These are phyloP conservation scores for Forbesichthys agassizii DNA, from an alignment of 2,113 vertebrate species.

Conservation along the genomic window DNA sequence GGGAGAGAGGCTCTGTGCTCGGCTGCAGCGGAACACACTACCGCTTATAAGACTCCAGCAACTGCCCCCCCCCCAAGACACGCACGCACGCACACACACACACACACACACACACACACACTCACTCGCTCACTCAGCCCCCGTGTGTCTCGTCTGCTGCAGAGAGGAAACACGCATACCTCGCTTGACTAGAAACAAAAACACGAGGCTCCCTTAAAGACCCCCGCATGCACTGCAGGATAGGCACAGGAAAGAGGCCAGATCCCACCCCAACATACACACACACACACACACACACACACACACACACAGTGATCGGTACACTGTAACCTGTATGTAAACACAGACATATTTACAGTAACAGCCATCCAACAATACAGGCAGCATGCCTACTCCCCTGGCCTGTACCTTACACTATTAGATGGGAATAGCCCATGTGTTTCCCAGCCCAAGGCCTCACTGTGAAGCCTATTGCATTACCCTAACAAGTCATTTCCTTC, in stretches of 20 bases:
- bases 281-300: no score
- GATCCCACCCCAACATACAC: conserved; percentile 25
- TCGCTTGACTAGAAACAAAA: conserved; percentile 61
- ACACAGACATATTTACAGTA: no score
- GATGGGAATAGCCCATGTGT: no score
- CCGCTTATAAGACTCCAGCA: conserved; percentile 30
- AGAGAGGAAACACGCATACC: conserved; percentile 54
- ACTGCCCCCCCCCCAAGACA: neutral
- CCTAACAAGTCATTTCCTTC: no score
- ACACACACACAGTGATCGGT: no score
- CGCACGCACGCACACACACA: conserved; percentile 48
- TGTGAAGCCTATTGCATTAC: no score
- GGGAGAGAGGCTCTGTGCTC: conserved; percentile 46
- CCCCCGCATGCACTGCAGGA: conserved; percentile 8
- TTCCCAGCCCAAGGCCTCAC: no score
- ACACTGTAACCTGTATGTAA: no score
- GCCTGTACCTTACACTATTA: no score
- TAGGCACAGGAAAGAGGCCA: conserved; percentile 5
- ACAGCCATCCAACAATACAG: no score
- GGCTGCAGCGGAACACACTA: conserved; percentile 46
- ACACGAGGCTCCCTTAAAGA: conserved; percentile 44
- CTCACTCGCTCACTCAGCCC: conserved; percentile 18
- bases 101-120: conserved; percentile 22
- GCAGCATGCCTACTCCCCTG: no score
- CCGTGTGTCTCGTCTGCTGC: conserved; percentile 19